A percentile compares a stretch with the other conserved stretches of the same genome.
Conservation (phyloP, 1,140 invertebrate genomes). For the Dreissena rostriformis region DNA sequence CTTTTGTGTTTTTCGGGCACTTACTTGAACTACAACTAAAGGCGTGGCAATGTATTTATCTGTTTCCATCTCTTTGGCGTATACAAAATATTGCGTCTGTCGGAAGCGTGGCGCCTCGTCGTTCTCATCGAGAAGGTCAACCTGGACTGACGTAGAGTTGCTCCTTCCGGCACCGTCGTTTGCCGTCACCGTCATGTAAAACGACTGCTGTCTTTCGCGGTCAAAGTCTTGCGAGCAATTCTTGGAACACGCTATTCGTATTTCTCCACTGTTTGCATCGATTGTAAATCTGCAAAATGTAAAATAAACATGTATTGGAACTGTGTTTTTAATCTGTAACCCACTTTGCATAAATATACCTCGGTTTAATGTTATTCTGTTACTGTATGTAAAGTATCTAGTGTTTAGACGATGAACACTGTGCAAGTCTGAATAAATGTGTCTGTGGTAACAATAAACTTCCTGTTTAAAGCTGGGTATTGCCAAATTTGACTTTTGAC, state of each 20-base stretch:
- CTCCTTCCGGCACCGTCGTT: slow-evolving; percentile 19
- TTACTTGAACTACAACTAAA: slow-evolving; percentile 21
- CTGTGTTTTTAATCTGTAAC: no score
- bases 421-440: no score
- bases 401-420: no score
- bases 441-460: no score
- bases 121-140: slow-evolving; percentile 22
- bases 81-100: not conserved
- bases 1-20: not conserved
- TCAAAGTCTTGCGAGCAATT: slow-evolving; percentile 11
- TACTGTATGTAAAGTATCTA: no score
- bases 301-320: not conserved
- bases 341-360: no score
- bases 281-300: slow-evolving; percentile 25
- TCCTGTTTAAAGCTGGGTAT: no score
- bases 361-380: no score
- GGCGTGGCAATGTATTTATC: not conserved
- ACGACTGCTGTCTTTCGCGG: slow-evolving; percentile 16
- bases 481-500: no score
- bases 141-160: slow-evolving; percentile 32
- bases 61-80: slow-evolving; percentile 12
- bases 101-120: slow-evolving; percentile 36
- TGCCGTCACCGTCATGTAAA: slow-evolving; percentile 37
- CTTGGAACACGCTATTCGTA: not conserved
- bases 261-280: not conserved